Evolutionary conservation across 2,113 vertebrate species (phyloP).

Genomic region (Spea bombifrons): DNA sequence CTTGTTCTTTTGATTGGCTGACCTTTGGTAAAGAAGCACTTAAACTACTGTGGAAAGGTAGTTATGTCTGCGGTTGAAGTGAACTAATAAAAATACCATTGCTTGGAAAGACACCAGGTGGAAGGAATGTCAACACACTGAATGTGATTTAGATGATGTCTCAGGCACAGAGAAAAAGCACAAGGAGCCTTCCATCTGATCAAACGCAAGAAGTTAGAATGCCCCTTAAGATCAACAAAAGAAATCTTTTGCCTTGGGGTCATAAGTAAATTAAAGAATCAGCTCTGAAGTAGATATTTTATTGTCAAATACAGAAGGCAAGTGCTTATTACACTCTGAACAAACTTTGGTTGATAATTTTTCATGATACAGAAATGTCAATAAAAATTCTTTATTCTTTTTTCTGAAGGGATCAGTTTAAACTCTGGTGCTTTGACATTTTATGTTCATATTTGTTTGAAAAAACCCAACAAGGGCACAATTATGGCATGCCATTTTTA

Average conservation of each 20-base stretch:
- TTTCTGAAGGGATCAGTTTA: no score
- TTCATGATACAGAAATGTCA: conserved; percentile 42
- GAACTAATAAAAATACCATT: conserved; percentile 62
- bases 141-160: conserved; percentile 63
- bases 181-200: conserved; percentile 60
- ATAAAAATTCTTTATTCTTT: conserved; percentile 19
- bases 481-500: no score
- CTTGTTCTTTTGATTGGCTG: conserved; percentile 59
- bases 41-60: conserved; percentile 59
- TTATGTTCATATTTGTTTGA: no score
- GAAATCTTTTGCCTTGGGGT: conserved; percentile 56
- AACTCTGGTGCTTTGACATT: no score
- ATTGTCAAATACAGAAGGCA: neutral
- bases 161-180: conserved; percentile 60
- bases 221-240: conserved; percentile 63
- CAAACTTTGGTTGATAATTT: conserved; percentile 17
- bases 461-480: no score
- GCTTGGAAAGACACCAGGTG: conserved; percentile 60
- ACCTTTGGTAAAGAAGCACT: conserved; percentile 61
- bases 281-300: conserved; percentile 49
- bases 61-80: conserved; percentile 60
- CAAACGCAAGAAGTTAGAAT: conserved; percentile 50
- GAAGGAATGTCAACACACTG: conserved; percentile 64
- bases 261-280: conserved; percentile 58
- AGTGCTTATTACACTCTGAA: neutral